These are phyloP conservation scores for Ecdyonurus torrentis DNA, from an alignment of 2,888 invertebrate species.

Conservation along the genomic window DNA sequence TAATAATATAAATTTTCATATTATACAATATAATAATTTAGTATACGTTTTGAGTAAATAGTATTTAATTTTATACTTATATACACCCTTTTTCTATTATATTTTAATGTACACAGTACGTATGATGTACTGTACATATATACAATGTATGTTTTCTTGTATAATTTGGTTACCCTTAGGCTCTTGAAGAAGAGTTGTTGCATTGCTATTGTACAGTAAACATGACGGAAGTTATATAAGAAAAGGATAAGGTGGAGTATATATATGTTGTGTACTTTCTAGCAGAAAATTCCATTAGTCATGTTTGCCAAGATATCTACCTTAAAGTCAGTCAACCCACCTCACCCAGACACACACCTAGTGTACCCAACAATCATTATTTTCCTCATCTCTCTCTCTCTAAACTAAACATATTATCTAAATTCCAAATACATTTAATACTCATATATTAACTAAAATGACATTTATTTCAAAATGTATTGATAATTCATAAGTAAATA, in stretches of 20 bases:
- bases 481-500: too few relatives aligned
- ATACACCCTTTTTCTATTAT: neutral
- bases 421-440: too few relatives aligned
- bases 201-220: neutral
- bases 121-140: too few relatives aligned
- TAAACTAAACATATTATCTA: too few relatives aligned
- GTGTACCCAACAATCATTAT: neutral
- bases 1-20: neutral
- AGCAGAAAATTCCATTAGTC: neutral
- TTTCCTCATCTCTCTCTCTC: neutral
- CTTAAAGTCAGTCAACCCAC: too few relatives aligned
- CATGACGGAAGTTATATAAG: neutral
- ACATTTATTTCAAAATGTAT: too few relatives aligned
- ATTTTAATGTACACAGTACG: neutral
- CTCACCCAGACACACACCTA: too few relatives aligned
- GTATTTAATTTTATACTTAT: neutral
- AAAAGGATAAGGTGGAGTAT: too few relatives aligned
- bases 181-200: neutral
- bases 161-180: neutral
- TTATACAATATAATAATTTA: neutral
- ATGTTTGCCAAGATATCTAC: neutral
- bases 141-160: neutral
- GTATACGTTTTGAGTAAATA: neutral
- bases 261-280: neutral
- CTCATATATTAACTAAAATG: too few relatives aligned